Conservation (phyloP, 2,888 invertebrate genomes). For the Temnothorax rugatulus region DNA sequence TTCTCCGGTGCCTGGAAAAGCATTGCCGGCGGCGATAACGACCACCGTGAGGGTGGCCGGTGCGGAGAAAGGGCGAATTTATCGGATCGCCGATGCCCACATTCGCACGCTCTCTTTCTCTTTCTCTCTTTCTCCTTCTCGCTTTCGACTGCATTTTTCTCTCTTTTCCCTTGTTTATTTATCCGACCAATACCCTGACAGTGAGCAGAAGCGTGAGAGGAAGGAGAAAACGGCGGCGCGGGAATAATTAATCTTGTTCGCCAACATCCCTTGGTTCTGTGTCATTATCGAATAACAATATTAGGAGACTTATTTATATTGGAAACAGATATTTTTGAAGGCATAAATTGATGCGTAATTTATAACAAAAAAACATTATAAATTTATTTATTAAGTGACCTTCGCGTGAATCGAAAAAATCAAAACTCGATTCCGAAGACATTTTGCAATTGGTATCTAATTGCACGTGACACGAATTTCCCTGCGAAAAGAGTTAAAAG, state of each 20-base stretch:
- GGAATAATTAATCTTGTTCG: conserved; percentile 45
- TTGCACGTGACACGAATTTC: too few species aligned
- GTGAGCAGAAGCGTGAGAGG: conserved; percentile 15
- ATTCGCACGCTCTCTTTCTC: conserved; percentile 28
- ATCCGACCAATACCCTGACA: conserved; percentile 36
- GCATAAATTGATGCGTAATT: background rate
- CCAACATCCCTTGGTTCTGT: background rate
- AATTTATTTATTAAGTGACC: background rate
- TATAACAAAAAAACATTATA: background rate
- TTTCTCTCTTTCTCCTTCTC: conserved; percentile 2
- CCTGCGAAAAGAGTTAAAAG: too few species aligned
- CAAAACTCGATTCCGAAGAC: background rate
- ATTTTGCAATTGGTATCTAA: background rate
- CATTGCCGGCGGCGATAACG: conserved; percentile 77
- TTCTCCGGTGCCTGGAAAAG: conserved; percentile 79
- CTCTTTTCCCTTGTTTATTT: conserved; percentile 49
- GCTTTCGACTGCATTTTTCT: conserved; percentile 36
- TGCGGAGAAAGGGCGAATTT: conserved; percentile 77
- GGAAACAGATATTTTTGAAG: background rate
- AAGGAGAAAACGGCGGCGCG: background rate
- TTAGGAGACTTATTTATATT: conserved; percentile 11
- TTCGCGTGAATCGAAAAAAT: background rate
- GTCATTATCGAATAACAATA: background rate
- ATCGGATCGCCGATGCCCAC: conserved; percentile 76
- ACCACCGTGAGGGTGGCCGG: conserved; percentile 67